Base-by-base conservation (phyloP, 2,888 invertebrate species). In the Podabrus alpinus region DNA sequence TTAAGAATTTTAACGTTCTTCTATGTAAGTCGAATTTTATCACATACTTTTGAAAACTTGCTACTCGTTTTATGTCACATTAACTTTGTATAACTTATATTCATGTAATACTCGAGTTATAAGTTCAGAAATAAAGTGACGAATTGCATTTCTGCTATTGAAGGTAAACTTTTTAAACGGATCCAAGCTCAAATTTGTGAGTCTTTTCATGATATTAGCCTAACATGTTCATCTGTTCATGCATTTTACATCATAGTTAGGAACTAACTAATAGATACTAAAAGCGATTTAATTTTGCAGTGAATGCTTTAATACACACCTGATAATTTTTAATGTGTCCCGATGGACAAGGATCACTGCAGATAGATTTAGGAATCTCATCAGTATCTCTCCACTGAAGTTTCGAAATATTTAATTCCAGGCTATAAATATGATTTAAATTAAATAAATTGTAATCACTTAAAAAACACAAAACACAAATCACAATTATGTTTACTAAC, bases 261-360 rank as follows among this genome's bases (percentile, higher is more conserved):
- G n/a, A 45, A n/a, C 45, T 5, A n/a, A n/a, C n/a, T n/a, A n/a
- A n/a, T n/a, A n/a, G n/a, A n/a, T n/a, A 45, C n/a, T n/a, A 45
- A 45, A 45, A 45, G n/a, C n/a, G 7, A n/a, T 45, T 45, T 45
- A n/a, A 45, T n/a, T 45, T 45, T 9, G 7, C n/a, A 9, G n/a
- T 45, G n/a, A 45, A n/a, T 45, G 45, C 45, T 45, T 45, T 45
- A 45, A 45, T 45, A 64, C 17, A n/a, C 82, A 89, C 90, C 86
- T 90, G 89, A 83, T 88, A 90, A 84, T 91, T 91, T 64, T 90
- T 86, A 29, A 91, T 89, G 82, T 90, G 88, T 9, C 92, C 92
- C 17, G 88, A 85, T 11, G 89, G 88, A 81, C 93, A 93, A 45
- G 90, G 89, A 77, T 90, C 90, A 81, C 91, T 92, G 86, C 93